phyloP scores from a whole-genome alignment of 1,140 invertebrate genomes.

The Papilio glaucus region DNA sequence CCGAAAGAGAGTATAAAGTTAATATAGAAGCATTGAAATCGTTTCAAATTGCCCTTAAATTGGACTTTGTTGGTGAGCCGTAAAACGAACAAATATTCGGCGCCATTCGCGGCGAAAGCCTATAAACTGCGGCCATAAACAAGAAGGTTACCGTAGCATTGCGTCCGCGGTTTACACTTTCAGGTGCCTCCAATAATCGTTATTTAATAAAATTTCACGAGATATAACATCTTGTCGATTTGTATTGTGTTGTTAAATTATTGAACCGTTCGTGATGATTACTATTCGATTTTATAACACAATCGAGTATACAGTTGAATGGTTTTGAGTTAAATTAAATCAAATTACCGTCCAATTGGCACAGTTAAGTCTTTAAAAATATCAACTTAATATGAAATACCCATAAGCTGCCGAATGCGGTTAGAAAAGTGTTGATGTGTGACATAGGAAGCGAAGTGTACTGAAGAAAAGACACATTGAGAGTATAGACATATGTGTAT shows the following conservation, averaged over 20 bases:
- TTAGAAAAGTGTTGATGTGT: too few relatives aligned
- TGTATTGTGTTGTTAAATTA: not conserved
- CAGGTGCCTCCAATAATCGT: not conserved
- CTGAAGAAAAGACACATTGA: too few relatives aligned
- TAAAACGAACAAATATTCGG: conserved; percentile 28
- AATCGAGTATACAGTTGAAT: not conserved
- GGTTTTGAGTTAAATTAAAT: too few relatives aligned
- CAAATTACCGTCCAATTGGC: too few relatives aligned
- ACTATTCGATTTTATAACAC: conserved; percentile 1
- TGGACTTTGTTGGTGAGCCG: conserved; percentile 13
- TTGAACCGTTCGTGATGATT: not conserved
- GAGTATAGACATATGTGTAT: too few relatives aligned
- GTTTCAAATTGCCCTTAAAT: conserved; percentile 33
- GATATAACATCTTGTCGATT: conserved; percentile 6
- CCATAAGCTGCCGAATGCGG: too few relatives aligned
- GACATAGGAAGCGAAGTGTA: too few relatives aligned
- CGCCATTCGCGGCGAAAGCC: not conserved
- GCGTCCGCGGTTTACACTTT: not conserved
- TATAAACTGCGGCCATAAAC: conserved; percentile 27
- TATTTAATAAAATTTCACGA: not conserved
- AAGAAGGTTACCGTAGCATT: not conserved
- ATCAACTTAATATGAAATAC: too few relatives aligned
- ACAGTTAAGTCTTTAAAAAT: too few relatives aligned
- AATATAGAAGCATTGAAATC: conserved; percentile 31
- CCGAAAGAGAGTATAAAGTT: not conserved